These are phyloP conservation scores for Speoplatyrhinus poulsoni DNA, from an alignment of 2,113 vertebrate genomes.

Conservation along the genomic window DNA sequence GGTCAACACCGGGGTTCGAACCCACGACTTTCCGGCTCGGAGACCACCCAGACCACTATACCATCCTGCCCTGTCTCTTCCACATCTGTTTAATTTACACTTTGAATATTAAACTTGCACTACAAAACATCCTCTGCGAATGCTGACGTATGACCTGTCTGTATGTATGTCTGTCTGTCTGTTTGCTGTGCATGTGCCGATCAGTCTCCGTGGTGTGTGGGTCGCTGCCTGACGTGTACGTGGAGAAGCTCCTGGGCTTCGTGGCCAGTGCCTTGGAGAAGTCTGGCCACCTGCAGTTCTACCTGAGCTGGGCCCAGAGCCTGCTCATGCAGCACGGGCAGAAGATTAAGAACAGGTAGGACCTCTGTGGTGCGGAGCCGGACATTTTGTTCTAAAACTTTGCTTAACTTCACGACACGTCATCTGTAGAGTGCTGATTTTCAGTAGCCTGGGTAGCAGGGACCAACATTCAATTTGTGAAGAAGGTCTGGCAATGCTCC, in stretches of 20 bases:
- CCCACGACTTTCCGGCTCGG: too few species aligned
- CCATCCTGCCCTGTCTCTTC: too few species aligned
- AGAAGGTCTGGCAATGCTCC: too few species aligned
- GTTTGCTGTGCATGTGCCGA: slow-evolving; percentile 4
- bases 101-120: too few species aligned
- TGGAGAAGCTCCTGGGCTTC: slow-evolving; percentile 89
- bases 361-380: background rate
- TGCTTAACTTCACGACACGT: too few species aligned
- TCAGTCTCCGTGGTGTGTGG: slow-evolving; percentile 85
- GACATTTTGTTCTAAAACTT: too few species aligned
- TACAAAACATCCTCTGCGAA: background rate
- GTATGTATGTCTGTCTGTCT: slow-evolving; percentile 2
- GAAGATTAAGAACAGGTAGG: slow-evolving; percentile 89
- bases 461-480: too few species aligned
- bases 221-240: slow-evolving; percentile 88
- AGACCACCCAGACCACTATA: too few species aligned
- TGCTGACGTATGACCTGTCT: background rate
- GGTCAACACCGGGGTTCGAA: too few species aligned
- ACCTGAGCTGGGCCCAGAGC: slow-evolving; percentile 87
- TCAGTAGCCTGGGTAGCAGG: too few species aligned
- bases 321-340: slow-evolving; percentile 89
- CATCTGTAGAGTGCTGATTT: too few species aligned
- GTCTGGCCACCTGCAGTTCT: slow-evolving; percentile 91
- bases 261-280: slow-evolving; percentile 85
- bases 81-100: too few species aligned